Base-by-base conservation (phyloP, 2,797 vertebrate species). In the Sylvilagus floridanus region DNA sequence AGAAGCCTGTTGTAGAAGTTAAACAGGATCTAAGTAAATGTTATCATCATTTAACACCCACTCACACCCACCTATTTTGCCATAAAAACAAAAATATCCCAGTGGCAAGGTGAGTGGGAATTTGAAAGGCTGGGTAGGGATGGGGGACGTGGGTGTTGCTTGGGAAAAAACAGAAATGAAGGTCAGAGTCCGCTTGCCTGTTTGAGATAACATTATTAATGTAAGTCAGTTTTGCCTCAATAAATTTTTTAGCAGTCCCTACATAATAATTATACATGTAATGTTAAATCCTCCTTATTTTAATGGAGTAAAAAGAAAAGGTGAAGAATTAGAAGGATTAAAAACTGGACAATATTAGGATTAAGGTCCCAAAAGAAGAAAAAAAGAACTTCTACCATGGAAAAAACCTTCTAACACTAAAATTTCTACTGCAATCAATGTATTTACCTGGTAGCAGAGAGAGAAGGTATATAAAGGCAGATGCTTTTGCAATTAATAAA, bases 131-230 rank as follows among this genome's bases (percentile, higher is more conserved):
- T 87, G 37, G 32, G 28, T 63, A 21, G 19, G 65, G 17, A 24
- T 52, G 12, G 14, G 24, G 37, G 19, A 13, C 12, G 50, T 28
- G 21, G 11, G n/a, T 66, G 82, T 83, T 72, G 30, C 2, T 35
- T 66, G 16, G 19, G 90, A 84, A 75, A 78, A 92, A 95, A 54
- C n/a, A 30, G 69, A 77, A 52, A 78, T 75, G 37, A 88, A 69
- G 14, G 28, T 16, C 52, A 62, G 28, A 82, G 78, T 60, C 28
- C 21, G 83, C 68, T 83, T 75, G 21, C 37, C 17, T 30, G 5
- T 26, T 32, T 22, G 35, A 94, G 65, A 57, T 47, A 88, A n/a
- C n/a, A 78, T 82, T 89, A 66, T 84, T 50, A 84, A 79, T 62
- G 13, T 77, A 24, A 47, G 16, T 65, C 71, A 62, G n/a, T 57